Conservation (phyloP, 1,140 invertebrate species). For the Diachasma alloeum region DNA sequence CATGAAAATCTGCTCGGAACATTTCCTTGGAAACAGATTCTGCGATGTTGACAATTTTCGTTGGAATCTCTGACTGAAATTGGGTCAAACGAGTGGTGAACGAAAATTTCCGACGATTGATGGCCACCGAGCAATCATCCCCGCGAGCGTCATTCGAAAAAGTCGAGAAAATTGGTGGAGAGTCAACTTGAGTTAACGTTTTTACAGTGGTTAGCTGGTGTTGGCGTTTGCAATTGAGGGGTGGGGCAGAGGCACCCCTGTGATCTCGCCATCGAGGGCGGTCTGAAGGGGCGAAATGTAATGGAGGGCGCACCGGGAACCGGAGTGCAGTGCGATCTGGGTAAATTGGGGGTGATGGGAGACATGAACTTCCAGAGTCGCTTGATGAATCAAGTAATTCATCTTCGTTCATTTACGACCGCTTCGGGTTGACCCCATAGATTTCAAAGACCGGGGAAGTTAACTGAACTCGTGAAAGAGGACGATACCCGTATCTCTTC, state of each 20-base stretch:
- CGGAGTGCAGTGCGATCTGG: not conserved
- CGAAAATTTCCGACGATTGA: not conserved
- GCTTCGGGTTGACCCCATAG: too few species aligned
- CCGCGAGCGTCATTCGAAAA: not conserved
- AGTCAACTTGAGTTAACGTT: not conserved
- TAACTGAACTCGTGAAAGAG: too few species aligned
- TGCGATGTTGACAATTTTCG: too few species aligned
- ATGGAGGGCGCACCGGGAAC: not conserved
- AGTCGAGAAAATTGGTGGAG: not conserved
- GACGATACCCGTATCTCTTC: too few species aligned
- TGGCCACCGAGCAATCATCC: not conserved
- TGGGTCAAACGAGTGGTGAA: not conserved
- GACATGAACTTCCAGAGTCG: not conserved
- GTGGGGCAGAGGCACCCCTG: not conserved
- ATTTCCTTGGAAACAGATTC: too few species aligned
- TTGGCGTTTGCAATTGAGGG: slow-evolving; percentile 4
- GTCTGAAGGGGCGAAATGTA: slow-evolving; percentile 1
- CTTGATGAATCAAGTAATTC: not conserved
- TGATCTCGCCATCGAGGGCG: slow-evolving; percentile 7
- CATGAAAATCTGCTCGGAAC: too few species aligned
- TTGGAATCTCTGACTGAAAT: not conserved
- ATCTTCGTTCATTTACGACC: not conserved
- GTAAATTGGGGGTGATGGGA: not conserved
- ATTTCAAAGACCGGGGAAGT: too few species aligned
- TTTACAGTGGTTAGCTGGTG: not conserved